Evolutionary conservation across 2,888 invertebrate species (phyloP).

Genomic region (Clitarchus hookeri): DNA sequence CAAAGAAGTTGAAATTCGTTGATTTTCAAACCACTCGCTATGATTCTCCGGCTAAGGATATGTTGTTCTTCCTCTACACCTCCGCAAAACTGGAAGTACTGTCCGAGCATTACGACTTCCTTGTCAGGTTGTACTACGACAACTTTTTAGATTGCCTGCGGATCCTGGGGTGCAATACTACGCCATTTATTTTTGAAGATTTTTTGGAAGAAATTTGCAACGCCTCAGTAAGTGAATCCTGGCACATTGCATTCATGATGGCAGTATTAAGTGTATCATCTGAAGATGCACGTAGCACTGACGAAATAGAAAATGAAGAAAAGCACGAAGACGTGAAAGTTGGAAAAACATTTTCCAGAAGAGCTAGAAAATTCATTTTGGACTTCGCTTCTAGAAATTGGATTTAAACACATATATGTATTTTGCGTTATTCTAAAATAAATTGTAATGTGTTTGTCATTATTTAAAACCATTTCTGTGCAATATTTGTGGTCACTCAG

Average conservation of each 20-base stretch:
- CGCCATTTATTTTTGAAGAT: constrained; percentile 41
- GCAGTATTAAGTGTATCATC: not conserved
- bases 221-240: not conserved
- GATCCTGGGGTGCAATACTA: constrained; percentile 47
- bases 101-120: constrained; percentile 49
- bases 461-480: too few species aligned
- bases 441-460: too few species aligned
- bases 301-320: not conserved
- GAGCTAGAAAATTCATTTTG: not conserved
- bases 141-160: constrained; percentile 49
- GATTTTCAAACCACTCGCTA: constrained; percentile 52
- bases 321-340: not conserved
- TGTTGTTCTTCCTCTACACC: constrained; percentile 52
- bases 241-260: not conserved
- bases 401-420: not conserved
- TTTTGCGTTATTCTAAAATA: too few species aligned
- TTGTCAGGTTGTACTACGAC: constrained; percentile 50
- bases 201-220: constrained; percentile 20
- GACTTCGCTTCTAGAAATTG: not conserved
- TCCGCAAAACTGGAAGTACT: constrained; percentile 49
- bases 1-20: constrained; percentile 51
- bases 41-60: constrained; percentile 51
- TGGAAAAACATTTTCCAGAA: not conserved
- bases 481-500: too few species aligned
- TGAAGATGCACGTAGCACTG: not conserved